Conservation (phyloP, 2,888 invertebrate species). For the Rhopalosiphum nymphaeae region DNA sequence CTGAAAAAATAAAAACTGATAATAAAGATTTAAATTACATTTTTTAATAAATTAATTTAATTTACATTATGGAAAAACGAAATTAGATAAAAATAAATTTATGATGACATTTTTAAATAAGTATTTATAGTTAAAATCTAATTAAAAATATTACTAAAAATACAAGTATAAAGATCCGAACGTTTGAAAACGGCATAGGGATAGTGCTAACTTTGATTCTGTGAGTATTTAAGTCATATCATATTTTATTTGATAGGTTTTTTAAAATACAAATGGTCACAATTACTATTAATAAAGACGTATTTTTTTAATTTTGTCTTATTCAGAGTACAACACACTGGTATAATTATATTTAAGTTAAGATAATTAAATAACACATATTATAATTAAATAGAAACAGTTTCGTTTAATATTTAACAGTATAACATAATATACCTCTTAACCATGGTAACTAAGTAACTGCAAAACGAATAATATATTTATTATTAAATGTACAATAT, state of each 20-base stretch:
- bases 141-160: neutral
- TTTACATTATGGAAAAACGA: neutral
- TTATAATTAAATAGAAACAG: neutral
- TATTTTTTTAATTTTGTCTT: neutral
- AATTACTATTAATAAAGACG: neutral
- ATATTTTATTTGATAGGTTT: neutral
- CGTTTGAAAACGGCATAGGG: neutral
- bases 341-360: neutral
- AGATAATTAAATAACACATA: neutral
- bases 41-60: neutral
- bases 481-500: neutral
- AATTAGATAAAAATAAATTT: neutral
- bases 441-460: neutral
- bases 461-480: neutral
- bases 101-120: neutral
- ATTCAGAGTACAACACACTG: neutral
- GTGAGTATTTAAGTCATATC: neutral
- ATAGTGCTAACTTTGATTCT: neutral
- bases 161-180: neutral
- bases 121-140: neutral
- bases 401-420: neutral
- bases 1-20: neutral
- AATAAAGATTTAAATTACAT: neutral
- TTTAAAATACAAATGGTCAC: neutral
- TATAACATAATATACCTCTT: neutral